phyloP scores from a whole-genome alignment of 2,888 invertebrate genomes.

The Holacanthella duospinosa region DNA sequence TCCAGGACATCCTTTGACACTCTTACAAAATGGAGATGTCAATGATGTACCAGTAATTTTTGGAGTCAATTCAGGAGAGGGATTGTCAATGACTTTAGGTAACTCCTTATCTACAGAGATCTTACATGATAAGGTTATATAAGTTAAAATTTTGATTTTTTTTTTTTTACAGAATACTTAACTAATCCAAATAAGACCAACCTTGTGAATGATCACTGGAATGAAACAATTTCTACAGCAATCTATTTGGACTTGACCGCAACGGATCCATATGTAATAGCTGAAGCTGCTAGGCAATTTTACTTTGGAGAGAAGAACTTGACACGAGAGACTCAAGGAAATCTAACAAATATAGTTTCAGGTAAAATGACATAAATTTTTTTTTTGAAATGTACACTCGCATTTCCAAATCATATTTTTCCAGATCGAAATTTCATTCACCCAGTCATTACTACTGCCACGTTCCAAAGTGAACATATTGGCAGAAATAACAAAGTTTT shows the following conservation, averaged over 20 bases:
- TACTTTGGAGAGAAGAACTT: conserved; percentile 2
- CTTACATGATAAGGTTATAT: no score
- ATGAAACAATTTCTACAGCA: not conserved
- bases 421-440: conserved; percentile 8
- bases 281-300: not conserved
- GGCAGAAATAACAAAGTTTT: not conserved
- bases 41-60: conserved; percentile 5
- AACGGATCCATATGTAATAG: not conserved
- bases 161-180: not conserved
- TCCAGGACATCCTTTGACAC: not conserved
- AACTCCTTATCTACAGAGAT: no score
- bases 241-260: not conserved
- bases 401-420: no score
- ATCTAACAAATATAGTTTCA: not conserved
- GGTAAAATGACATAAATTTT: no score
- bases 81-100: not conserved
- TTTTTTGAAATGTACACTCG: no score
- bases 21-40: conserved; percentile 5
- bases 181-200: not conserved
- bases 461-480: not conserved
- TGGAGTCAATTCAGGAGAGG: conserved; percentile 6
- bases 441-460: not conserved
- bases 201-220: not conserved
- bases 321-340: not conserved
- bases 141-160: no score